Evolutionary conservation across 2,797 vertebrate species (phyloP).

Genomic region (Acipenser oxyrinchus): DNA sequence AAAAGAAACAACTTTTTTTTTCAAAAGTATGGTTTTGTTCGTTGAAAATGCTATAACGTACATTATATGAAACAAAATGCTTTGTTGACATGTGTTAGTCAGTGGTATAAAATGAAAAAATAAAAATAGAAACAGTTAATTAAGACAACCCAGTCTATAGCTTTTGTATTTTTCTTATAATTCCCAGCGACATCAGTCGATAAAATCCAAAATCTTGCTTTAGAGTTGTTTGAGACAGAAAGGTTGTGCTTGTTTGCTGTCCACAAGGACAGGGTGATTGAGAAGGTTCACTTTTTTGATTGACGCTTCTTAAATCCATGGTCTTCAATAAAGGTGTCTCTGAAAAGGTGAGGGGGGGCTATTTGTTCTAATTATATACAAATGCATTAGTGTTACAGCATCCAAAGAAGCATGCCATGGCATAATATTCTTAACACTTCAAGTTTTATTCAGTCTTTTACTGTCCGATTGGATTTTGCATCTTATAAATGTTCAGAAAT

Average conservation of each 20-base stretch:
- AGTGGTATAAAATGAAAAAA: slow-evolving; percentile 65
- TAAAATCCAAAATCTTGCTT: too few relatives aligned
- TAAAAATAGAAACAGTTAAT: slow-evolving; percentile 16
- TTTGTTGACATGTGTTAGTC: slow-evolving; percentile 53
- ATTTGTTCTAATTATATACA: too few relatives aligned
- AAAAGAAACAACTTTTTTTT: slow-evolving; percentile 41
- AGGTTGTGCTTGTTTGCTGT: too few relatives aligned
- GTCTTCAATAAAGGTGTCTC: too few relatives aligned
- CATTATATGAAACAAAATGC: slow-evolving; percentile 41
- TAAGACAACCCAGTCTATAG: slow-evolving; percentile 11
- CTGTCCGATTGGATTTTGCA: slow-evolving; percentile 7
- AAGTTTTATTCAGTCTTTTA: slow-evolving; percentile 8
- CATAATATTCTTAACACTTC: slow-evolving; percentile 10
- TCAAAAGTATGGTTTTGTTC: slow-evolving; percentile 28
- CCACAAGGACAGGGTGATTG: too few relatives aligned
- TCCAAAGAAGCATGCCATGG: slow-evolving; percentile 44
- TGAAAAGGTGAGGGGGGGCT: too few relatives aligned
- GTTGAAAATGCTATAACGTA: slow-evolving; percentile 18
- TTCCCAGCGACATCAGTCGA: background rate
- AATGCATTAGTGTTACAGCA: slow-evolving; percentile 20
- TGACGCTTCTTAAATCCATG: too few relatives aligned
- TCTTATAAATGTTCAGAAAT: slow-evolving; percentile 16
- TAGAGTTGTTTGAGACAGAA: too few relatives aligned
- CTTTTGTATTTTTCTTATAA: slow-evolving; percentile 8
- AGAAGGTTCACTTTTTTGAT: too few relatives aligned